These are phyloP conservation scores for Poecilia velifera DNA, from an alignment of 2,797 vertebrate genomes.

Conservation along the genomic window DNA sequence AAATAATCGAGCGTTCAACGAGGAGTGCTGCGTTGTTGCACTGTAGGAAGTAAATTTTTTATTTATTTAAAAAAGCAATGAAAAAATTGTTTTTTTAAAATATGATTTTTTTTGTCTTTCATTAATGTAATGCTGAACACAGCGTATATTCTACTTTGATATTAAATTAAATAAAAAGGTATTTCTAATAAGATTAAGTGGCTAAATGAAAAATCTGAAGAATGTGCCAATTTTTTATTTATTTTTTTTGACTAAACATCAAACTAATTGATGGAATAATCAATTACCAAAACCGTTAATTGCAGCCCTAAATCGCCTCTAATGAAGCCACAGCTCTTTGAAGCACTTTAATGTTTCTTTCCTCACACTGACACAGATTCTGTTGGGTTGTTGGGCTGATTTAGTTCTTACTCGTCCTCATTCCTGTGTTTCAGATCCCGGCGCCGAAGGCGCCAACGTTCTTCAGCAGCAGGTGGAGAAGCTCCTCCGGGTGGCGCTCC, in stretches of 20 bases:
- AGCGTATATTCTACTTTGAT: no score
- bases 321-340: not conserved
- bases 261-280: not conserved
- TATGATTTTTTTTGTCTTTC: no score
- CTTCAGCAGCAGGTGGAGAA: constrained; percentile 66
- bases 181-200: not conserved
- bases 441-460: constrained; percentile 8
- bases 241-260: not conserved
- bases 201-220: not conserved
- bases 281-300: not conserved
- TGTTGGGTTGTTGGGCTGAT: not conserved
- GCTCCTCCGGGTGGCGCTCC: constrained; percentile 74
- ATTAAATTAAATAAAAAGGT: not conserved
- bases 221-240: not conserved
- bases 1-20: no score
- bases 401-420: not conserved
- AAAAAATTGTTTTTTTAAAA: no score
- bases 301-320: not conserved
- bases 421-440: constrained; percentile 63
- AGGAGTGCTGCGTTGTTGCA: no score
- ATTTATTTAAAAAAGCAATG: no score
- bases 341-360: not conserved
- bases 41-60: no score
- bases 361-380: not conserved
- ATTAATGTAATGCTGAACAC: no score